Percentiles rank a stretch among this genome's conserved stretches.
These are phyloP conservation scores for Clostera curtula DNA, from an alignment of 2,888 invertebrate genomes.

Conservation along the genomic window DNA sequence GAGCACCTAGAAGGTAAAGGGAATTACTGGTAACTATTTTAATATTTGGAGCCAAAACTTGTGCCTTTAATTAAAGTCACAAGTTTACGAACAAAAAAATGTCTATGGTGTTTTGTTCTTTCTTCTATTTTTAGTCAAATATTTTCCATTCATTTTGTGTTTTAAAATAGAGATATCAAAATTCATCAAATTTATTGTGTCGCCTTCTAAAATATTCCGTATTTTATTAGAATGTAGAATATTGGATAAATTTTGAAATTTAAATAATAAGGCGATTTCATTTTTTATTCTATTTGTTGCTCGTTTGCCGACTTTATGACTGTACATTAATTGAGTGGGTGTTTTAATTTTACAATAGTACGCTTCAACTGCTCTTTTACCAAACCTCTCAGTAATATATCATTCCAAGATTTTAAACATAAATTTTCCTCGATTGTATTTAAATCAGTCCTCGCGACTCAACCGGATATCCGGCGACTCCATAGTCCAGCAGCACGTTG, in stretches of 20 bases:
- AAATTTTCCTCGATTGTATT: conserved; percentile 26
- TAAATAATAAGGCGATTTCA: no score
- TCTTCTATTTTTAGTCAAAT: conserved; percentile 69
- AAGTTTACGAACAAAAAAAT: conserved; percentile 26
- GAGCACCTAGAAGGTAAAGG: no score
- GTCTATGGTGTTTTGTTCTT: conserved; percentile 60
- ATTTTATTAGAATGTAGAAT: conserved; percentile 32
- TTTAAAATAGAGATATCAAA: conserved; percentile 46
- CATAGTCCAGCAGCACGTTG: conserved; percentile 68
- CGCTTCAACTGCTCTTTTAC: no score
- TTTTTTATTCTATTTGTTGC: conserved; percentile 14
- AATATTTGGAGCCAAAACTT: no score
- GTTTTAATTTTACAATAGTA: no score
- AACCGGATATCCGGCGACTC: conserved; percentile 69
- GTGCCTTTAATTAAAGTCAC: conserved; percentile 10
- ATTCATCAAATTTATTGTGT: conserved; percentile 61
- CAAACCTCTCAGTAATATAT: no score
- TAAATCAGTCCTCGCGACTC: conserved; percentile 38
- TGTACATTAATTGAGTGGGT: no score
- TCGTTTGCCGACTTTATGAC: conserved; percentile 18
- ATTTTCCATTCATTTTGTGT: conserved; percentile 58
- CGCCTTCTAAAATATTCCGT: conserved; percentile 45
- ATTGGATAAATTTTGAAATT: conserved; percentile 17
- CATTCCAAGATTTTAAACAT: no score
- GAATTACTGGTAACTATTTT: no score